Conservation (phyloP, 2,113 vertebrate species). For the Prietella phreatophila region DNA sequence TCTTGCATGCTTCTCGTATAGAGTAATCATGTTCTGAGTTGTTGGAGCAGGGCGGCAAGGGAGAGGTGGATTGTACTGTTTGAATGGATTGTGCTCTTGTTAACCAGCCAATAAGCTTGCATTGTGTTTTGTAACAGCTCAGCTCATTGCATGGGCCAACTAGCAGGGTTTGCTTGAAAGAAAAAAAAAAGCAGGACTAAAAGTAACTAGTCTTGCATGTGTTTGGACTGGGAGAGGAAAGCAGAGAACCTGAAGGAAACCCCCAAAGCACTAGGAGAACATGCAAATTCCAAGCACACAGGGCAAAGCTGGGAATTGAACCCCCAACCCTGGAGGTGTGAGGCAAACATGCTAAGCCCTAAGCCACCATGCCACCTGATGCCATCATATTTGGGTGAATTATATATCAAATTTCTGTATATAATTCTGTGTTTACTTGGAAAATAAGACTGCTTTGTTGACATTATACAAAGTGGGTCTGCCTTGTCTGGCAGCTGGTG, state of each 20-base stretch:
- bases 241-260: too few relatives aligned
- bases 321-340: too few relatives aligned
- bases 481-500: constrained; percentile 2
- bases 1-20: neutral
- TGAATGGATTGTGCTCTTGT: neutral
- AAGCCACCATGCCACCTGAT: neutral
- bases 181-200: too few relatives aligned
- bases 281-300: too few relatives aligned
- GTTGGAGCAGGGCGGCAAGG: neutral
- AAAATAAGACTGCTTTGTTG: neutral
- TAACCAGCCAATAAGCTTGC: neutral
- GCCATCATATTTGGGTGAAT: neutral
- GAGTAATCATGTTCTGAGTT: neutral
- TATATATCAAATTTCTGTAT: neutral
- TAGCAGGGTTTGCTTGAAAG: neutral
- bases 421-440: neutral
- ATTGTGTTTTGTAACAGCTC: neutral
- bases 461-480: neutral
- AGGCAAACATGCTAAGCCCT: too few relatives aligned
- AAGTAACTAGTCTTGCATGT: too few relatives aligned
- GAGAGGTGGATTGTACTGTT: neutral
- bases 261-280: too few relatives aligned
- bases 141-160: neutral
- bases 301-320: too few relatives aligned
- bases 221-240: too few relatives aligned